Evolutionary conservation across 2,113 vertebrate genomes (phyloP).

Genomic region (Atherinomorus stipes): DNA sequence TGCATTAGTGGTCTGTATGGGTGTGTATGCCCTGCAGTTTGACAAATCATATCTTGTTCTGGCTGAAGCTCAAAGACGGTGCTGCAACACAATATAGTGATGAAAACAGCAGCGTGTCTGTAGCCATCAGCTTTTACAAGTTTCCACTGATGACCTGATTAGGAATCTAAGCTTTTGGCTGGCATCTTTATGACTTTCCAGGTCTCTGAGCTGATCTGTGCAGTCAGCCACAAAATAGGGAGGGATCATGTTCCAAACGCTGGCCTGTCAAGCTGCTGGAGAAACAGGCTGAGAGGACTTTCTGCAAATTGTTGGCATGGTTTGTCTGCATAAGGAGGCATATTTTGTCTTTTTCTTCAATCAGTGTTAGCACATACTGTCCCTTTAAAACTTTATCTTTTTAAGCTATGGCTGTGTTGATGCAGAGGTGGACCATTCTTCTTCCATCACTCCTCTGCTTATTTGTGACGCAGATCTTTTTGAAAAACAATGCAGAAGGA

Average conservation of each 20-base stretch:
- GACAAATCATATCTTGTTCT: slow-evolving; percentile 35
- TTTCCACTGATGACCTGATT: slow-evolving; percentile 64
- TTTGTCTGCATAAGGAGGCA: slow-evolving; percentile 15
- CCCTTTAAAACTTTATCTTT: not conserved
- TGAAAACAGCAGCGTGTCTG: slow-evolving; percentile 54
- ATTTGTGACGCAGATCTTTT: not conserved
- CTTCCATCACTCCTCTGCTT: not conserved
- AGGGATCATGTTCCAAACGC: slow-evolving; percentile 34
- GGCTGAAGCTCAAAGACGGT: slow-evolving; percentile 33
- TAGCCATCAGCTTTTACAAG: slow-evolving; percentile 59
- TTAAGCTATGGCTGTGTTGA: not conserved
- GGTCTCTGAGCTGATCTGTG: slow-evolving; percentile 42
- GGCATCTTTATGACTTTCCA: slow-evolving; percentile 66
- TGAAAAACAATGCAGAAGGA: not conserved
- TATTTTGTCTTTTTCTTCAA: not conserved
- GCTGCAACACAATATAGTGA: slow-evolving; percentile 26
- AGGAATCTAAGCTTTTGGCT: slow-evolving; percentile 41
- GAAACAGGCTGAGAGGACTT: slow-evolving; percentile 6
- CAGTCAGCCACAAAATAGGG: slow-evolving; percentile 46
- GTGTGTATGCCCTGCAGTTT: slow-evolving; percentile 18
- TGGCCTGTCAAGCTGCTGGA: slow-evolving; percentile 42
- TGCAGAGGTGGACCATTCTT: slow-evolving; percentile 11
- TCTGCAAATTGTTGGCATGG: slow-evolving; percentile 1
- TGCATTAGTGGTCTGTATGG: slow-evolving; percentile 23
- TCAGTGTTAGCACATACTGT: not conserved